These are phyloP conservation scores for Liparis tanakae DNA, from an alignment of 2,797 vertebrate species.

Conservation along the genomic window DNA sequence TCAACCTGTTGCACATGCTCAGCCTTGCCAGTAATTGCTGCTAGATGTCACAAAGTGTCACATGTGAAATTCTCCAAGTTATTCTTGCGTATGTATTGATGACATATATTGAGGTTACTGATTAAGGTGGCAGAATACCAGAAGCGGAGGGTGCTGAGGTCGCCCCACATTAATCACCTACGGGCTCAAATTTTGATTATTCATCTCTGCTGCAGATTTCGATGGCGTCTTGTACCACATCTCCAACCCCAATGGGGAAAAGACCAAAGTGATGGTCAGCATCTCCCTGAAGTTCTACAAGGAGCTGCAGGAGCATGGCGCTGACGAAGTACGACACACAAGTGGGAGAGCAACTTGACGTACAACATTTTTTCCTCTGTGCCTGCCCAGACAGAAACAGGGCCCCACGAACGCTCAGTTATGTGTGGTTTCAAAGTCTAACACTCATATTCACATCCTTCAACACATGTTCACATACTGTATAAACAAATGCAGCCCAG, in stretches of 20 bases:
- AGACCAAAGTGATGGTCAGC: slow-evolving; percentile 99
- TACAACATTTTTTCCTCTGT: background rate
- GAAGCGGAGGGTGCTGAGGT: no score
- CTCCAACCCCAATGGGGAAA: slow-evolving; percentile 97
- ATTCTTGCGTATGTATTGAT: background rate
- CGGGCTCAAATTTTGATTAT: background rate
- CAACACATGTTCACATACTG: no score
- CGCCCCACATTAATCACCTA: background rate
- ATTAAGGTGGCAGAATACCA: background rate
- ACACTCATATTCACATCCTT: background rate
- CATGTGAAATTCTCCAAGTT: background rate
- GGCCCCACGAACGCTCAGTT: background rate
- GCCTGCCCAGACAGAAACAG: background rate
- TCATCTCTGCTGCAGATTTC: slow-evolving; percentile 84
- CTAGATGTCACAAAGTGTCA: background rate
- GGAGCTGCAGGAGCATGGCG: slow-evolving; percentile 96
- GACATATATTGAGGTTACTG: background rate
- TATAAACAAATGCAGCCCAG: background rate
- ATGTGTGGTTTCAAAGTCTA: background rate
- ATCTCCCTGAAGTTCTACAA: slow-evolving; percentile 99
- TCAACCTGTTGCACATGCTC: slow-evolving; percentile 7
- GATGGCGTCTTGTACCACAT: slow-evolving; percentile 99
- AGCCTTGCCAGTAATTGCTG: slow-evolving; percentile 4
- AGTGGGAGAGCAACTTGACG: background rate
- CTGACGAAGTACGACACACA: slow-evolving; percentile 88